phyloP scores from a whole-genome alignment of 1,140 invertebrate genomes.

The Cotesia chilonis region DNA sequence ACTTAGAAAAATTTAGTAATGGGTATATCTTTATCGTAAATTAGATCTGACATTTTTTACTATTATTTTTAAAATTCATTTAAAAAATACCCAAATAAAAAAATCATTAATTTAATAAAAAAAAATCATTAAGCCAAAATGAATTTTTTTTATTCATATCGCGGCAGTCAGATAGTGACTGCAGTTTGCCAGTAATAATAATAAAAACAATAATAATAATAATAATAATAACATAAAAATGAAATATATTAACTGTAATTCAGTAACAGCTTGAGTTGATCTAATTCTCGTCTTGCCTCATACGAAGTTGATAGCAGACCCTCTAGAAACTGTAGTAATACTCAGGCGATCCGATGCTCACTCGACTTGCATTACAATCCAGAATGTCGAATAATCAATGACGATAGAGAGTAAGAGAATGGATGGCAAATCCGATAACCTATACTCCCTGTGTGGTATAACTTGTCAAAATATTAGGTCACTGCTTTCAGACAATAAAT shows the following conservation, averaged over 20 bases:
- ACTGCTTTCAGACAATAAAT: background rate
- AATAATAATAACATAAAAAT: too few species aligned
- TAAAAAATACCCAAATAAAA: too few species aligned
- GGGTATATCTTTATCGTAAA: too few species aligned
- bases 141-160: too few species aligned
- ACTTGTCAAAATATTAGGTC: constrained; percentile 21
- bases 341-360: background rate
- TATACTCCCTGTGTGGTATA: background rate
- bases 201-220: too few species aligned
- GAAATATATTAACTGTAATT: constrained; percentile 50
- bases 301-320: background rate
- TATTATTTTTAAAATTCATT: too few species aligned
- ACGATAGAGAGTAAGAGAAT: background rate
- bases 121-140: too few species aligned
- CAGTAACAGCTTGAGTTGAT: constrained; percentile 53
- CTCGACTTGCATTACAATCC: constrained; percentile 19
- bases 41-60: too few species aligned
- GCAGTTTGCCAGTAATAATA: too few species aligned
- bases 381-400: constrained; percentile 20
- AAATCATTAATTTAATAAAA: too few species aligned
- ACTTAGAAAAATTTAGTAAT: too few species aligned
- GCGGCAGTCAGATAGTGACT: too few species aligned
- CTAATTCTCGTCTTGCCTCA: constrained; percentile 22
- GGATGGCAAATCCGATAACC: constrained; percentile 17
- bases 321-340: constrained; percentile 18